Conservation (phyloP, 1,140 invertebrate genomes). For the Marisa cornuarietis region DNA sequence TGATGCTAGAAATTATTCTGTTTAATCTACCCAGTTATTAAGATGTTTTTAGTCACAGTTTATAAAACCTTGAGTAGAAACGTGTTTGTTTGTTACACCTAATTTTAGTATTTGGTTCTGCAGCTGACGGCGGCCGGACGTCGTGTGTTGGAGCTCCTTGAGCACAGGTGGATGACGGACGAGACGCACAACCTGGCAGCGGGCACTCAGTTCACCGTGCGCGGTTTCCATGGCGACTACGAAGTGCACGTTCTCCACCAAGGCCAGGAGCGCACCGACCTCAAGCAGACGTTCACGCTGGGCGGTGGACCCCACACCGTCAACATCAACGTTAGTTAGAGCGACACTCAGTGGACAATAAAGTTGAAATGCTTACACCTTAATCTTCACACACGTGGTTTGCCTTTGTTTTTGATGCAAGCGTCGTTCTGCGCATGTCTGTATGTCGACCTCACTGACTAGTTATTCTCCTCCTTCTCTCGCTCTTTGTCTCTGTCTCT, state of each 20-base stretch:
- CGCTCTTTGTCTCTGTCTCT: not conserved
- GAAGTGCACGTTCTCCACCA: constrained; percentile 34
- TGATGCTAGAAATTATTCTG: no score
- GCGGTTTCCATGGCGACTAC: constrained; percentile 45
- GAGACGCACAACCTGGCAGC: constrained; percentile 29
- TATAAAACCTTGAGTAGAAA: no score
- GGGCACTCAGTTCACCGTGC: constrained; percentile 18
- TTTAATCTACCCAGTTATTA: no score
- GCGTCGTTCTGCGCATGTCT: not conserved
- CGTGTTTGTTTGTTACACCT: no score
- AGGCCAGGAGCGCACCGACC: constrained; percentile 24
- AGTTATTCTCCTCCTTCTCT: not conserved
- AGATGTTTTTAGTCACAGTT: no score
- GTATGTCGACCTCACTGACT: not conserved
- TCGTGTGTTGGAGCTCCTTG: constrained; percentile 32
- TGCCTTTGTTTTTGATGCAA: not conserved
- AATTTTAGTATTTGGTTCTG: no score
- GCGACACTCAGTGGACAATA: no score
- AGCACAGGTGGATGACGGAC: constrained; percentile 37
- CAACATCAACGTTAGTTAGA: not conserved
- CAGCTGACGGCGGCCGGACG: constrained; percentile 36
- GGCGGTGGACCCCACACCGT: constrained; percentile 4
- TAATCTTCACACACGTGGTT: not conserved
- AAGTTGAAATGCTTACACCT: not conserved
- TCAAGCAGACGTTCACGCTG: constrained; percentile 23